phyloP scores from a whole-genome alignment of 64 coral and sea anemone species.

The Pachyseris speciosa region DNA sequence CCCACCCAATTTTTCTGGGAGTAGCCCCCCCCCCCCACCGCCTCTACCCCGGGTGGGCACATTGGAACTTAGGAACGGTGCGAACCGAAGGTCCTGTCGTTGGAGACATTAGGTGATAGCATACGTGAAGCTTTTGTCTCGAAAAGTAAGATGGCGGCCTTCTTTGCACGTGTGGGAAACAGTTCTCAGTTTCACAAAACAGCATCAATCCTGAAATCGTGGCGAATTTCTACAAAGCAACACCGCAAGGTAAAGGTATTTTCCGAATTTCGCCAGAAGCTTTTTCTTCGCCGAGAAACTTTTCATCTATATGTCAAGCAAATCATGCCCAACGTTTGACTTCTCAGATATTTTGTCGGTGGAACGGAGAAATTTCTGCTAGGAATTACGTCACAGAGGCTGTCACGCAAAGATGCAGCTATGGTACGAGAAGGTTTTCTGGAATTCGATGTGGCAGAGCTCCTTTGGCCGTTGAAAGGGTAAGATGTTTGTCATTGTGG shows the following conservation, averaged over 20 bases:
- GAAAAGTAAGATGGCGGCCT: slow-evolving; percentile 71
- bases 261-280: no score
- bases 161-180: slow-evolving; percentile 54
- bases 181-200: neutral
- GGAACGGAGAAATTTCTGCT: neutral
- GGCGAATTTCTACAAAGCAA: neutral
- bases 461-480: neutral
- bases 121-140: neutral
- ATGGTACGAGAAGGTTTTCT: neutral
- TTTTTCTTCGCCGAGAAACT: no score
- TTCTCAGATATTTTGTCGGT: neutral
- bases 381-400: slow-evolving; percentile 6
- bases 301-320: neutral
- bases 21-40: no score
- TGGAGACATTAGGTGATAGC: neutral
- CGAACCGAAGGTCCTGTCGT: no score
- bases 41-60: no score
- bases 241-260: neutral
- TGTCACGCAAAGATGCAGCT: neutral
- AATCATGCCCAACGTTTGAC: neutral
- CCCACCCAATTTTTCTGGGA: no score
- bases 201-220: neutral
- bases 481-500: neutral
- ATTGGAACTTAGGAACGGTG: no score
- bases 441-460: neutral